These are phyloP conservation scores for Ceriagrion tenellum DNA, from an alignment of 2,888 invertebrate genomes.

Conservation along the genomic window DNA sequence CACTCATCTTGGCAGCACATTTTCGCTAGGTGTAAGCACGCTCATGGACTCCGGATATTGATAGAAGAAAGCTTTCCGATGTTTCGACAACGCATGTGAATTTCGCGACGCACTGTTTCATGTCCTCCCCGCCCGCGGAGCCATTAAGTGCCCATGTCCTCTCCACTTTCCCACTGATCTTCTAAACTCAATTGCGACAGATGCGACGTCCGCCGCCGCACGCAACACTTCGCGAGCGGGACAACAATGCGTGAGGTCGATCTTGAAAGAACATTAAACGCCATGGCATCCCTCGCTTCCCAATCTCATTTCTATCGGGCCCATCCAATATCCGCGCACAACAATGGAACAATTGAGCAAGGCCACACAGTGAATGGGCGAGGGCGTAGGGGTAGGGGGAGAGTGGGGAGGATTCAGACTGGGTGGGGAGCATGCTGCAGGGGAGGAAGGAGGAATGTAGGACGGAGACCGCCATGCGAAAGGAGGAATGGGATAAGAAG, in stretches of 20 bases:
- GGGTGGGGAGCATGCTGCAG: neutral
- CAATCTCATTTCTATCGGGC: neutral
- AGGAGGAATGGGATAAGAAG: neutral
- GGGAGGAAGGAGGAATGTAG: neutral
- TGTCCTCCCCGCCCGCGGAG: neutral
- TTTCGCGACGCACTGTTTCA: neutral
- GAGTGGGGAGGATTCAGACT: neutral
- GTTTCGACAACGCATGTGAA: neutral
- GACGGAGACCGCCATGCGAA: neutral
- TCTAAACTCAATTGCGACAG: slow-evolving; percentile 42
- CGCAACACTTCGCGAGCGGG: slow-evolving; percentile 37
- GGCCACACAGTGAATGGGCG: slow-evolving; percentile 24
- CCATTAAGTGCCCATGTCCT: neutral
- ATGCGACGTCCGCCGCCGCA: slow-evolving; percentile 22
- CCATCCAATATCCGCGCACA: slow-evolving; percentile 60
- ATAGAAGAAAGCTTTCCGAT: neutral
- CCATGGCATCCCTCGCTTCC: neutral
- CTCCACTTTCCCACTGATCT: neutral
- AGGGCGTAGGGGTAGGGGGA: neutral
- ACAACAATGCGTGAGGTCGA: slow-evolving; percentile 48
- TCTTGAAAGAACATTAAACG: slow-evolving; percentile 42
- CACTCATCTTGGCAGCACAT: neutral
- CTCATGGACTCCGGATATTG: neutral
- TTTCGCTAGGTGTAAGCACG: neutral
- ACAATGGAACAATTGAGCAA: slow-evolving; percentile 62